Evolutionary conservation across 2,113 vertebrate species (phyloP), one percentile per base, ranked within the genome.

Genomic region (Vidua macroura): DNA sequence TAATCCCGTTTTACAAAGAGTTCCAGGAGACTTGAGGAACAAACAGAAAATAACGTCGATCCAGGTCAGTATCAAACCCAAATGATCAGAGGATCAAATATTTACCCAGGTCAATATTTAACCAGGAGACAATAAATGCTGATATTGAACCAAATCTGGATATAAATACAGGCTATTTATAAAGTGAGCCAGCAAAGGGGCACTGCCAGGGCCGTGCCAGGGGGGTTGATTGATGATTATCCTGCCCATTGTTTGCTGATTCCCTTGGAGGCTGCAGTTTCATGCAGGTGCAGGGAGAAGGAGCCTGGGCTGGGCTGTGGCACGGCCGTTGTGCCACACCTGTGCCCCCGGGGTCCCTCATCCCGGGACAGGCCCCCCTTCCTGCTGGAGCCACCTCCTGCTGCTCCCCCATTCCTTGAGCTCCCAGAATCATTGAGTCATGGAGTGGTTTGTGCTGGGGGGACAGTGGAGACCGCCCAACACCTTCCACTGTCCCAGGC

Each of bases 101-200:
- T 97, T 97, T 96, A 93, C 96, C 44, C 86, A 76, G 73, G 97
- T 97, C 96, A 97, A 97, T 97, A 97, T 97, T 97, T 97, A 96
- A 97, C 97, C 86, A 96, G 95, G 83, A 95, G 86, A 97, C 97
- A 97, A 97, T 97, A 97, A 97, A 97, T 70, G 94, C 90, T 95
- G 96, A 96, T 97, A 96, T 96, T 96, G 95, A 97, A 96, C 95
- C 94, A 96, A 96, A 96, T 95, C 91, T 92, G 90, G 80, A 78
- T 91, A 95, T 93, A 96, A 96, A 95, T 87, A 95, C 27, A 2
- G 94, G 82, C 96, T 93, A 92, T 97, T 97, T 96, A 96, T 93
- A 96, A 92, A 84, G 44, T 18, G 24, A 86, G 86, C 91, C 91
- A 78, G 51, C 85, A 30, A n/a, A 89, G 92, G 91, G 95, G 88